phyloP scores from a whole-genome alignment of 2,888 invertebrate genomes.

The Chrysolina americana region DNA sequence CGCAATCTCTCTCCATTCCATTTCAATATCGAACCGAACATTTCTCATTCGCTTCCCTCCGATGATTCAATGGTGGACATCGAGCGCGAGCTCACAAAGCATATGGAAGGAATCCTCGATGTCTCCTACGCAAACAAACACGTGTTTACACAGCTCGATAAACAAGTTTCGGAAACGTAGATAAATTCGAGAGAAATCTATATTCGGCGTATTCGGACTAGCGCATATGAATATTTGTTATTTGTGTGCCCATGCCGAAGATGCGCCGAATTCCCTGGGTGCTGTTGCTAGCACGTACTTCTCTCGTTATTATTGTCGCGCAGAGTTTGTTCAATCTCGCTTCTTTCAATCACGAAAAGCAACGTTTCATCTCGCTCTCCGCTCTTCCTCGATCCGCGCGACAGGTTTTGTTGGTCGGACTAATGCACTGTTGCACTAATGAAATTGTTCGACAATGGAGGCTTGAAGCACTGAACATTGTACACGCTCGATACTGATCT shows the following conservation, averaged over 20 bases:
- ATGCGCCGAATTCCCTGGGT: constrained; percentile 51
- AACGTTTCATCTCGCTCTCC: not conserved
- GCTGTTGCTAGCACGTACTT: constrained; percentile 54
- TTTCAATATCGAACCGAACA: constrained; percentile 21
- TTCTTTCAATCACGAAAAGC: not conserved
- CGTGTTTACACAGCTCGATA: constrained; percentile 30
- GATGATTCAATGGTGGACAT: constrained; percentile 21
- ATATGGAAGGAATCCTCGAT: constrained; percentile 21
- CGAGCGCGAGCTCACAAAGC: constrained; percentile 16
- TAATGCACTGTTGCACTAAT: constrained; percentile 30
- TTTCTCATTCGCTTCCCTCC: constrained; percentile 11
- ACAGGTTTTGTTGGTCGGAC: not conserved
- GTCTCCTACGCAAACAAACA: constrained; percentile 24
- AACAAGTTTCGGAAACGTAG: constrained; percentile 26
- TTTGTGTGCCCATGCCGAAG: constrained; percentile 46
- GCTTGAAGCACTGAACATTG: constrained; percentile 7
- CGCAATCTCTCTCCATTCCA: constrained; percentile 16
- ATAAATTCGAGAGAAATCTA: constrained; percentile 30
- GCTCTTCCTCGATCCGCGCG: not conserved
- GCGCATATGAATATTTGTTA: constrained; percentile 55
- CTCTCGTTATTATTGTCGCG: constrained; percentile 44
- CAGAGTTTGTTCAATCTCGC: constrained; percentile 1
- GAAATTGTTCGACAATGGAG: constrained; percentile 27
- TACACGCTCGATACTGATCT: not conserved
- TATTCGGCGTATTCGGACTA: constrained; percentile 26